Conservation (phyloP, 2,113 vertebrate species). For the Nannospalax galili region DNA sequence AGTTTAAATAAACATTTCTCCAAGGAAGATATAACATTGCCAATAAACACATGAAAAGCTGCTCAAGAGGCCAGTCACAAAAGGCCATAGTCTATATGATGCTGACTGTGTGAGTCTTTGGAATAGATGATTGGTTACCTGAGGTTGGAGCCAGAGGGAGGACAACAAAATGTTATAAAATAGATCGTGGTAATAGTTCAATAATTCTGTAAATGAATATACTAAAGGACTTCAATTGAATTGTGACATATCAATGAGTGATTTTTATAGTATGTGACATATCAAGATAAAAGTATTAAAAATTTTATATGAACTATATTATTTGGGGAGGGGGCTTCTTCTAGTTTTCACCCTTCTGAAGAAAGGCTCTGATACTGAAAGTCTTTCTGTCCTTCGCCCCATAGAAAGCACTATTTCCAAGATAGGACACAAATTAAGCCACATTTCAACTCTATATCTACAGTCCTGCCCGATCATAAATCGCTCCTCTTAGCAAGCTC, state of each 20-base stretch:
- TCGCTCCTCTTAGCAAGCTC: neutral
- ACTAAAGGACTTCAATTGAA: neutral
- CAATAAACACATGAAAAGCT: neutral
- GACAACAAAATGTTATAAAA: too few relatives aligned
- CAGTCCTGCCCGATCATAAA: neutral
- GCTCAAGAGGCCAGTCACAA: neutral
- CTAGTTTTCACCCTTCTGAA: neutral
- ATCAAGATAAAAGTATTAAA: neutral
- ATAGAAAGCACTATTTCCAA: neutral
- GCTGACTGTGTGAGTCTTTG: neutral
- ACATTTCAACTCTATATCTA: neutral
- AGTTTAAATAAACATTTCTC: slow-evolving; percentile 26
- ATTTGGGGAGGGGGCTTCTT: neutral
- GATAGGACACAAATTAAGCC: neutral
- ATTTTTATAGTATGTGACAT: neutral
- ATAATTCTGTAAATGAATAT: neutral
- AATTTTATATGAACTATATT: neutral
- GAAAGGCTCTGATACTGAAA: neutral
- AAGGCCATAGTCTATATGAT: neutral
- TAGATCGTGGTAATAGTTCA: neutral
- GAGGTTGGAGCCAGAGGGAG: neutral
- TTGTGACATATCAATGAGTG: neutral
- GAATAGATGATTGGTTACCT: neutral
- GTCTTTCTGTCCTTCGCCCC: neutral
- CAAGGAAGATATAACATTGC: neutral